phyloP scores from a whole-genome alignment of 2,888 invertebrate species.

The Hypsopygia costalis region DNA sequence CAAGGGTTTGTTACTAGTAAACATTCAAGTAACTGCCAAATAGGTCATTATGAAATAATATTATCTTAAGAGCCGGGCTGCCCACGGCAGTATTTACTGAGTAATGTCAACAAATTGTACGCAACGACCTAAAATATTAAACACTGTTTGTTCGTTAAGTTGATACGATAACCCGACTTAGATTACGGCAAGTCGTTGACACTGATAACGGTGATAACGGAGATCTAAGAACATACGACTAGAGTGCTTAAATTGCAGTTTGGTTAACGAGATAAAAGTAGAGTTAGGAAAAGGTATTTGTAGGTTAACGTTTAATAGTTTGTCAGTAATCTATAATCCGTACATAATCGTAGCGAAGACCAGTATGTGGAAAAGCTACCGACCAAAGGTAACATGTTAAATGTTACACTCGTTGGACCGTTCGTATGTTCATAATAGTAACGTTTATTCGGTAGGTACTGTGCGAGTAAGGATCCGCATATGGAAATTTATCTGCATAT shows the following conservation, averaged over 20 bases:
- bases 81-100: background rate
- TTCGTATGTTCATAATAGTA: too few relatives aligned
- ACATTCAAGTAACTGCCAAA: too few relatives aligned
- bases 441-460: too few relatives aligned
- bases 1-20: too few relatives aligned
- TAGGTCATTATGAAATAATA: background rate
- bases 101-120: background rate
- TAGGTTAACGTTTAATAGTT: too few relatives aligned
- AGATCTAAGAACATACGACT: background rate
- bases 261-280: constrained; percentile 34
- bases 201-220: constrained; percentile 53
- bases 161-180: constrained; percentile 32
- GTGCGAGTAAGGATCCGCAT: too few relatives aligned
- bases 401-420: too few relatives aligned
- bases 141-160: background rate
- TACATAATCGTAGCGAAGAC: too few relatives aligned
- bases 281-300: constrained; percentile 10
- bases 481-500: too few relatives aligned
- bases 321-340: too few relatives aligned
- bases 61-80: background rate
- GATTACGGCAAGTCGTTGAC: constrained; percentile 60
- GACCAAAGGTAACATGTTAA: too few relatives aligned
- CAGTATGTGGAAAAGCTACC: too few relatives aligned
- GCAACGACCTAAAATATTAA: background rate
- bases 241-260: constrained; percentile 44